A percentile compares a stretch with the other conserved stretches of the same genome.
Conservation (phyloP, 2,888 invertebrate genomes). For the Drosophila rellima region DNA sequence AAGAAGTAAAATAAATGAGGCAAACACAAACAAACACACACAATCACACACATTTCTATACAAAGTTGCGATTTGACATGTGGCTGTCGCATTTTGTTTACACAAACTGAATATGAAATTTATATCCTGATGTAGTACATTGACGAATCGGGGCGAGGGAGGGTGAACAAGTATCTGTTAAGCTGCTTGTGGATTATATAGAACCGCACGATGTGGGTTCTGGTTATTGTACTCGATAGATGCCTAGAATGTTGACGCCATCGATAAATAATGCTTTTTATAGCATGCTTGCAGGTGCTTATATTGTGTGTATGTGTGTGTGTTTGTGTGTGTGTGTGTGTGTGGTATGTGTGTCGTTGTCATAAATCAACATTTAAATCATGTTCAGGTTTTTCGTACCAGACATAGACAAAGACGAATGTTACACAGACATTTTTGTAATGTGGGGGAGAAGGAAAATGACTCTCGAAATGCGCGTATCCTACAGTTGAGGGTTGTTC, state of each 20-base stretch:
- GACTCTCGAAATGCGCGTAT: background rate
- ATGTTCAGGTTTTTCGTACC: conserved; percentile 47
- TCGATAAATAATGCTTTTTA: conserved; percentile 71
- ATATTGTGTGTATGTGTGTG: conserved; percentile 29
- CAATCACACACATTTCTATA: conserved; percentile 2
- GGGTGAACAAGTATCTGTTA: conserved; percentile 3
- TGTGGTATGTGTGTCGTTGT: conserved; percentile 42
- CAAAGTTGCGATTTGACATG: conserved; percentile 61
- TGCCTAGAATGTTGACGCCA: conserved; percentile 48
- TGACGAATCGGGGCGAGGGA: background rate
- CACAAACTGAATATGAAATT: conserved; percentile 70
- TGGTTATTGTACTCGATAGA: conserved; percentile 28
- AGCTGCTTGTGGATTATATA: conserved; percentile 43
- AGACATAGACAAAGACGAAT: conserved; percentile 52
- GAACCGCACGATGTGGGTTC: conserved; percentile 8
- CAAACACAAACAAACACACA: conserved; percentile 4
- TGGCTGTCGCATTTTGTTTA: conserved; percentile 66
- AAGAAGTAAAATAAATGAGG: conserved; percentile 24
- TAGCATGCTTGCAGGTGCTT: conserved; percentile 46
- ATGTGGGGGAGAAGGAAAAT: conserved; percentile 11
- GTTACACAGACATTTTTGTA: conserved; percentile 6
- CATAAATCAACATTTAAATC: conserved; percentile 75
- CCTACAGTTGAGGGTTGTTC: background rate
- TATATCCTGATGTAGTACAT: conserved; percentile 27
- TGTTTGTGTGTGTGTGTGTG: conserved; percentile 27